phyloP scores from a whole-genome alignment of 2,113 vertebrate species.

The Isurus oxyrinchus region DNA sequence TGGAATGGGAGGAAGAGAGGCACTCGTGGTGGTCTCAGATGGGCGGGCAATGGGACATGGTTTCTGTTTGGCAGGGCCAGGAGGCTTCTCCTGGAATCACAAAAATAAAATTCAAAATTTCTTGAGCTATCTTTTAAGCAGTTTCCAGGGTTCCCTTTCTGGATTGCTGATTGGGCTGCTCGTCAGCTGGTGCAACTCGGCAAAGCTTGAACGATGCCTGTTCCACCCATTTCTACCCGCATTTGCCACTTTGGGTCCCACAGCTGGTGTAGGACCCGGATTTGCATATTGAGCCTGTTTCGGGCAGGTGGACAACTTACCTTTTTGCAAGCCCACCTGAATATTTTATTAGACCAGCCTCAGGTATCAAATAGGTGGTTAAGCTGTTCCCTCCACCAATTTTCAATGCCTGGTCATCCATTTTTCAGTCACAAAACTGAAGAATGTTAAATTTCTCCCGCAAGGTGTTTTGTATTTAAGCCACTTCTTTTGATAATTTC shows the following conservation, averaged over 20 bases:
- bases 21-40: neutral
- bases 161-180: neutral
- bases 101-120: neutral
- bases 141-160: neutral
- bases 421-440: neutral
- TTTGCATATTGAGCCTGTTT: neutral
- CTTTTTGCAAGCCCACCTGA: neutral
- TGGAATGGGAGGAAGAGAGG: neutral
- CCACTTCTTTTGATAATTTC: neutral
- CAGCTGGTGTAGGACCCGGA: neutral
- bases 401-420: neutral
- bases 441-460: neutral
- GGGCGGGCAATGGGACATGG: neutral
- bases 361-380: neutral
- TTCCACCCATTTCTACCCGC: neutral
- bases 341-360: neutral
- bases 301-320: neutral
- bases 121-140: neutral
- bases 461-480: neutral
- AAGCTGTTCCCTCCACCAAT: neutral
- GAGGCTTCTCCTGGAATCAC: neutral
- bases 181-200: neutral
- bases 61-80: neutral
- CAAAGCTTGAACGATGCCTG: no score
- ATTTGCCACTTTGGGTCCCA: neutral